Evolutionary conservation across 2,888 invertebrate genomes (phyloP), one percentile per base, ranked within the genome.

Genomic region (Euproctis similis): DNA sequence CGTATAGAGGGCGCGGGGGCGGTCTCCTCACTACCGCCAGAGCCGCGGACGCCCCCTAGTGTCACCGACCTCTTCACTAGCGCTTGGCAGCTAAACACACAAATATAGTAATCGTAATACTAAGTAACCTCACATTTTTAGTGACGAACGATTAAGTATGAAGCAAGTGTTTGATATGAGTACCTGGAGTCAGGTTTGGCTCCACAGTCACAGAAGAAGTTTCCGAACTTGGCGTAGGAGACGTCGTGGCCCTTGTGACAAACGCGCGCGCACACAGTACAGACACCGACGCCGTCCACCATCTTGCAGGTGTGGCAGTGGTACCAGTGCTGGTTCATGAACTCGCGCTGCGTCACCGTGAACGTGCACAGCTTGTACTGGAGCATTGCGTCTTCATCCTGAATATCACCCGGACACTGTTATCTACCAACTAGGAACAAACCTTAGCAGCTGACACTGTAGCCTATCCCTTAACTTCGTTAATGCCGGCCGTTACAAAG

Each of bases 171-270:
- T n/a, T 2, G 8, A 12, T 4, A 13, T 6, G 8, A 8, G 40
- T 32, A 85, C 85, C 84, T 85, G 1, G 82, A 82, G 29, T 96
- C 96, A 27, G 96, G 95, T 67, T 97, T 97, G 1, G 97, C 97
- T 2, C 98, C 98, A 66, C 99, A 99, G 72, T 98, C 98, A 63
- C 99, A 99, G 86, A 99, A 99, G 87, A 99, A 99, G 62, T 97
- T 97, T 1, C 98, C 98, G 66, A 94, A 97, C 72, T 99, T 99
- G 28, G 98, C 96, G 65, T 98, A 98, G 3, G 97, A 81, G 1
- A 98, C 92, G 69, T 98, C 98, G 65, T 98, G 98, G 1, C 95
- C 96, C 45, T 94, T 90, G 70, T 98, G 98, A 62, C 98, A 98
- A 5, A 98, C 98, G 30, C 96, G 88, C 0, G 98, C 98, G 80